Conservation (phyloP, 2,113 vertebrate genomes). For the Pleuronectes platessa region DNA sequence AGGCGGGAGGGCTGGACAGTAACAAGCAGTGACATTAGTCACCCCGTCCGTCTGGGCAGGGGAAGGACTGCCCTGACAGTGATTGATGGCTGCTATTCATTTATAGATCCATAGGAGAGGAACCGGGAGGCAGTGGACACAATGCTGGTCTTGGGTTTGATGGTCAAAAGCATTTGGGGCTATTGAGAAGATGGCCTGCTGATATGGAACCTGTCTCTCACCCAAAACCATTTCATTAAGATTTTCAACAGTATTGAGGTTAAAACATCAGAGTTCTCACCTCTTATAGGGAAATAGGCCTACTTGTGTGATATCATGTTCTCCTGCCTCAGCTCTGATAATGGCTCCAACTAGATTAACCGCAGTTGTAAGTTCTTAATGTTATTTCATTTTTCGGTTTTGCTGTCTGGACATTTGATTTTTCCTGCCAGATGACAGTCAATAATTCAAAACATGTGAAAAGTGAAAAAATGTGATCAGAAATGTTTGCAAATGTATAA, state of each 20-base stretch:
- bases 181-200: slow-evolving; percentile 51
- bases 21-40: slow-evolving; percentile 96
- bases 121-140: slow-evolving; percentile 45
- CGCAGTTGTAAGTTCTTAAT: no score
- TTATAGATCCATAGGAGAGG: slow-evolving; percentile 85
- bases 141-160: slow-evolving; percentile 28
- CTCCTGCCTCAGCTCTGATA: no score
- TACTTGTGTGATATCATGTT: no score
- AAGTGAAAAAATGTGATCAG: no score
- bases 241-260: background rate
- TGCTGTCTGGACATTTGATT: no score
- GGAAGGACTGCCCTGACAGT: slow-evolving; percentile 93
- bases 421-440: no score
- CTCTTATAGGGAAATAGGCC: no score
- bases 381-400: no score
- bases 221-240: background rate
- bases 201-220: background rate
- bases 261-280: no score
- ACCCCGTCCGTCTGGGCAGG: slow-evolving; percentile 91
- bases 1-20: slow-evolving; percentile 92
- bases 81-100: slow-evolving; percentile 97
- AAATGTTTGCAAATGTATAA: no score
- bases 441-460: no score
- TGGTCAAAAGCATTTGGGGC: slow-evolving; percentile 62
- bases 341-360: no score